These are phyloP conservation scores for Nudaria mundana DNA, from an alignment of 2,888 invertebrate genomes.

Conservation along the genomic window DNA sequence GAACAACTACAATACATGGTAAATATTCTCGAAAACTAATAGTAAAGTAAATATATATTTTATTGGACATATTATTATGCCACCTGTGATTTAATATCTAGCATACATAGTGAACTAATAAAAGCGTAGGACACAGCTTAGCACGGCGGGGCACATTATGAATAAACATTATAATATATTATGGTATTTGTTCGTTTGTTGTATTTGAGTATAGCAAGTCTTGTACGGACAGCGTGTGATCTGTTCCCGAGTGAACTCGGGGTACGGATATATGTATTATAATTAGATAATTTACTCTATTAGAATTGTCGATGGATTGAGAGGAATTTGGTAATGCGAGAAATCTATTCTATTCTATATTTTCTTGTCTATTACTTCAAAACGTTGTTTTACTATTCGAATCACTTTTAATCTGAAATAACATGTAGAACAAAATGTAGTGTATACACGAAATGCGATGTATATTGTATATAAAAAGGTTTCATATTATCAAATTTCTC, in stretches of 20 bases:
- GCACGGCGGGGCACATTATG: conserved; percentile 63
- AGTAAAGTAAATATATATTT: no score
- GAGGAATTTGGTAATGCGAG: conserved; percentile 26
- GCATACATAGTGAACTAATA: conserved; percentile 6
- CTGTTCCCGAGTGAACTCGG: conserved; percentile 12
- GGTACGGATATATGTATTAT: conserved; percentile 31
- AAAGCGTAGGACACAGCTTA: conserved; percentile 33
- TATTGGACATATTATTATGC: no score
- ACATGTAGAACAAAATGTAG: no score
- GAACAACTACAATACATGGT: no score
- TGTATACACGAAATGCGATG: background rate
- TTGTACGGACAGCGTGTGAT: conserved; percentile 33
- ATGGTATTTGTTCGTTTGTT: conserved; percentile 22
- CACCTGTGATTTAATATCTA: no score
- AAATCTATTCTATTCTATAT: conserved; percentile 6
- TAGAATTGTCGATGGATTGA: conserved; percentile 15
- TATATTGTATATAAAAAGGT: conserved; percentile 4
- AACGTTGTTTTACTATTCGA: no score
- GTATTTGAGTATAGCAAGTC: conserved; percentile 32
- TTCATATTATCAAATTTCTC: conserved; percentile 24
- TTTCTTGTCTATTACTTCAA: no score
- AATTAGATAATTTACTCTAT: conserved; percentile 35
- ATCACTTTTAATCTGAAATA: no score
- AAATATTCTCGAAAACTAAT: no score
- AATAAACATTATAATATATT: conserved; percentile 16